These are phyloP conservation scores for Agapornis canus DNA, from an alignment of 2,797 vertebrate genomes.

Conservation along the genomic window DNA sequence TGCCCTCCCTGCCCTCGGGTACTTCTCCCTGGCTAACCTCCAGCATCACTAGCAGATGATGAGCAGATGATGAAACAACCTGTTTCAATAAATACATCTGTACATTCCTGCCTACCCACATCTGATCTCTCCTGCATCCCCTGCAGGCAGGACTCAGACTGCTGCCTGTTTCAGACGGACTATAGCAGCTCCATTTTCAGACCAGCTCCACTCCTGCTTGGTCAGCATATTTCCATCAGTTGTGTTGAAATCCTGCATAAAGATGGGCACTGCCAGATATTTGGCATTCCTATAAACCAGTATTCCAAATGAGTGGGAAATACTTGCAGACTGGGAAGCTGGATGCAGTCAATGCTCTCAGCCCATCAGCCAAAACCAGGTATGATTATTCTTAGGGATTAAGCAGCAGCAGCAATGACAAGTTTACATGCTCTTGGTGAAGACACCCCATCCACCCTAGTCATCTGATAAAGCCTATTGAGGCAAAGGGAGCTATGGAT, in stretches of 20 bases:
- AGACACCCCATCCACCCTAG: background rate
- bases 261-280: background rate
- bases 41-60: background rate
- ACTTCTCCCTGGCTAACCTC: background rate
- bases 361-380: background rate
- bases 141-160: background rate
- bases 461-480: background rate
- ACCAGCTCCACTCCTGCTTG: background rate
- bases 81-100: background rate
- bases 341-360: fast-evolving
- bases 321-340: background rate
- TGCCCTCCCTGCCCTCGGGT: background rate
- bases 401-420: background rate
- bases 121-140: background rate
- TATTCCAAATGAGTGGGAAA: background rate
- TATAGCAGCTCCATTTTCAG: background rate
- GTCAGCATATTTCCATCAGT: background rate
- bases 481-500: background rate
- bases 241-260: background rate
- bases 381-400: background rate
- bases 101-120: background rate
- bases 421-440: background rate
- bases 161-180: background rate
- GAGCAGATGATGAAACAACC: background rate
- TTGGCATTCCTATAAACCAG: background rate